These are phyloP conservation scores for Poecile atricapillus DNA, from an alignment of 2,113 vertebrate genomes.

Conservation along the genomic window DNA sequence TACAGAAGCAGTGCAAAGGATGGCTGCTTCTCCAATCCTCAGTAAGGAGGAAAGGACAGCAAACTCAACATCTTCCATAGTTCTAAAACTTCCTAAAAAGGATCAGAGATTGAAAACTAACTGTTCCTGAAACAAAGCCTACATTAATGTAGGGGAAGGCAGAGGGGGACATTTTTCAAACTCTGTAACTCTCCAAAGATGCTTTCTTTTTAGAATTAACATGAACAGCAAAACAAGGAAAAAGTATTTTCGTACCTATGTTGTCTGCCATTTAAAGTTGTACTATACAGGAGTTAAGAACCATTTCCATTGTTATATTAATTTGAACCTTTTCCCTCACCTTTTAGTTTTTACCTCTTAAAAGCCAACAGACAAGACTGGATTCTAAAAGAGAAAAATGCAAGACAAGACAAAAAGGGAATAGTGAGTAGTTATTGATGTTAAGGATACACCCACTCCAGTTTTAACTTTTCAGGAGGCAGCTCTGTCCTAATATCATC, in stretches of 20 bases:
- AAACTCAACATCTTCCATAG: not conserved
- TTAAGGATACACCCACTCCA: conserved; percentile 99
- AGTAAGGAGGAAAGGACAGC: not conserved
- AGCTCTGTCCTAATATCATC: conserved; percentile 90
- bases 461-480: conserved; percentile 91
- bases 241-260: not conserved
- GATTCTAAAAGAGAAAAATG: not conserved
- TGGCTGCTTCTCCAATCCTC: not conserved
- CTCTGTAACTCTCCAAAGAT: not conserved
- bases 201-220: not conserved
- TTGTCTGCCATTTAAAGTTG: not conserved
- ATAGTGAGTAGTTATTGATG: not conserved
- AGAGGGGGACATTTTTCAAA: not conserved
- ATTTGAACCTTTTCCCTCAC: not conserved
- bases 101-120: not conserved
- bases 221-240: not conserved
- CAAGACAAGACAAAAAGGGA: not conserved
- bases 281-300: not conserved
- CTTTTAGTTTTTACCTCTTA: not conserved
- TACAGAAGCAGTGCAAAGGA: not conserved
- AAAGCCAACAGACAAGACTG: not conserved
- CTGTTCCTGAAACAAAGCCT: not conserved
- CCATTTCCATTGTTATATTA: not conserved
- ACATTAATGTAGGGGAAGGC: not conserved
- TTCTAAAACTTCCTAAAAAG: not conserved